phyloP scores from a whole-genome alignment of 2,113 vertebrate species.

The Ibidorhyncha struthersii region DNA sequence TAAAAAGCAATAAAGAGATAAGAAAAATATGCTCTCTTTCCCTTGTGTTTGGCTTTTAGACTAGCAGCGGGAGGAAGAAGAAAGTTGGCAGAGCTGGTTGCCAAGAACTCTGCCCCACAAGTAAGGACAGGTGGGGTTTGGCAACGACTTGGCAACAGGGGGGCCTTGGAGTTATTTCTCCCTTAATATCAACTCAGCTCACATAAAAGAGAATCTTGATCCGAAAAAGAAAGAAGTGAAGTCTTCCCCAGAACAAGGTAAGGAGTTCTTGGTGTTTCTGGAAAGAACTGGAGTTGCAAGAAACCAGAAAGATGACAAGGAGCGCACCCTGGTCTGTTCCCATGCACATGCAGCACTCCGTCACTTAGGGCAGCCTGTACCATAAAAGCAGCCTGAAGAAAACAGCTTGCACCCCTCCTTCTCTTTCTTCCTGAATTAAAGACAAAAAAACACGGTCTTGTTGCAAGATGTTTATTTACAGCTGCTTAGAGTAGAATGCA shows the following conservation, averaged over 20 bases:
- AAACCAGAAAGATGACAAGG: background rate
- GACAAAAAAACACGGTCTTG: background rate
- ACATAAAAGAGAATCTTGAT: background rate
- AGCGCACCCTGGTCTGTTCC: accelerated
- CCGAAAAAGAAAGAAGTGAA: background rate
- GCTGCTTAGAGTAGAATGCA: background rate
- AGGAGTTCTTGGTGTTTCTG: background rate
- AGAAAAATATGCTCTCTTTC: background rate
- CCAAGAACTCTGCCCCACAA: background rate
- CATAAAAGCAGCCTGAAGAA: background rate
- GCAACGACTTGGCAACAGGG: background rate
- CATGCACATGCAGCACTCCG: background rate
- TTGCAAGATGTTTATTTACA: conserved; percentile 29
- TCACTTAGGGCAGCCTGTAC: background rate
- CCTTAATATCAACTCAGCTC: background rate
- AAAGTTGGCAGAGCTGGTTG: background rate
- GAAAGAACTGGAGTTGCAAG: background rate
- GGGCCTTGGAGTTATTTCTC: background rate
- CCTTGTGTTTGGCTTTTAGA: background rate
- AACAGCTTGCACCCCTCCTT: background rate
- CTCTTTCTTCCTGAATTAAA: background rate
- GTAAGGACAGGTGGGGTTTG: background rate
- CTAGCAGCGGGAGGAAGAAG: background rate
- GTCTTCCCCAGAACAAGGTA: background rate
- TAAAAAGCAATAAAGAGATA: background rate